Percentiles rank a stretch among this genome's conserved stretches.
phyloP scores from a whole-genome alignment of 2,888 invertebrate genomes.

The Frankliniella intonsa region DNA sequence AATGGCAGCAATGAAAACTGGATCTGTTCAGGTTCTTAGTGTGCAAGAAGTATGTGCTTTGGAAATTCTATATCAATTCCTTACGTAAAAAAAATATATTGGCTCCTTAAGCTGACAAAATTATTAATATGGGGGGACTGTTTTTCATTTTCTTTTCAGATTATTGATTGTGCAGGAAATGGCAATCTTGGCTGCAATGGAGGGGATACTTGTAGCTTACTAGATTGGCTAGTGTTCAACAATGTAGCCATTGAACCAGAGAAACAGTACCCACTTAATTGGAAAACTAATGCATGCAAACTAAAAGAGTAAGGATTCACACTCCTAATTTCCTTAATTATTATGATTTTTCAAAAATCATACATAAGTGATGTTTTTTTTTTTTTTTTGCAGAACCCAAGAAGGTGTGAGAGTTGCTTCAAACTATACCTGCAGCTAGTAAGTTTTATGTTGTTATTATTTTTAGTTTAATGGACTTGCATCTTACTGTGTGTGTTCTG shows the following conservation, averaged over 20 bases:
- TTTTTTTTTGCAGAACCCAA: slow-evolving; percentile 43
- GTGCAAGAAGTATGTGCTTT: slow-evolving; percentile 58
- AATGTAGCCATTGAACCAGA: slow-evolving; percentile 56
- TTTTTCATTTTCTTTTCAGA: slow-evolving; percentile 48
- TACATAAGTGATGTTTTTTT: neutral
- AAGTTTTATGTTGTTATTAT: slow-evolving; percentile 43
- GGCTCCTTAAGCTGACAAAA: slow-evolving; percentile 1
- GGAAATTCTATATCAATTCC: slow-evolving; percentile 37
- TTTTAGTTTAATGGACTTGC: slow-evolving; percentile 31
- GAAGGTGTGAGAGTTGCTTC: slow-evolving; percentile 50
- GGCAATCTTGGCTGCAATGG: slow-evolving; percentile 72
- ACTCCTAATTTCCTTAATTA: neutral
- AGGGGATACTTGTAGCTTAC: slow-evolving; percentile 72
- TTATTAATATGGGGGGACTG: neutral
- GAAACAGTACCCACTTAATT: slow-evolving; percentile 57
- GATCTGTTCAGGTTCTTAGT: slow-evolving; percentile 58
- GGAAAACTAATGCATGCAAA: slow-evolving; percentile 42
- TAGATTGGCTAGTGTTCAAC: slow-evolving; percentile 63
- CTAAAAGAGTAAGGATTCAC: slow-evolving; percentile 36
- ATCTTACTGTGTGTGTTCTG: neutral
- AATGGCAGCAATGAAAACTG: slow-evolving; percentile 65
- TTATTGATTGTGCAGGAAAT: slow-evolving; percentile 72
- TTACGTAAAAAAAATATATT: neutral
- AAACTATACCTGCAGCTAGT: slow-evolving; percentile 64
- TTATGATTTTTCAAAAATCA: too few species aligned